Base-by-base conservation (phyloP, 30 jellyfish, hydroid and myxozoan species). In the Rhopilema esculentum region DNA sequence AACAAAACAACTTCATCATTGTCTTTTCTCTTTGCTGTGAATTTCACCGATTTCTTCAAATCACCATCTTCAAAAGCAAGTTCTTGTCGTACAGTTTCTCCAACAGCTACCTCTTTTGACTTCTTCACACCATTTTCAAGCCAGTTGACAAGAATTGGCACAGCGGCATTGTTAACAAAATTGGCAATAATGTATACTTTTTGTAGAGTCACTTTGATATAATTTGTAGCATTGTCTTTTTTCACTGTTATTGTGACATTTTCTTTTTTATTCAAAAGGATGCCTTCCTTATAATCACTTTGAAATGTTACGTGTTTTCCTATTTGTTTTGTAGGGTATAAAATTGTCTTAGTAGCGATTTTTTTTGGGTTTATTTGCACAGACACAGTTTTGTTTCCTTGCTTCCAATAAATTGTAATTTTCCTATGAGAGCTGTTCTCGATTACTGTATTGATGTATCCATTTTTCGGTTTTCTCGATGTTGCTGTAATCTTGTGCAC, bases 1-100 rank as follows among this genome's bases (percentile, higher is more conserved):
- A 64, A 29, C 74, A 64, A 64, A 7, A 64, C 74, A 64, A 29
- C 24, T 29, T 64, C 74, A 29, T 64, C 24, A n/a, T 64, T 64
- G 74, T 64, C 74, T 64, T 64, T 64, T 29, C 74, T 64, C 74
- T 64, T 64, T 8, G 74, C 74, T n/a, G 74, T 29, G 24, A 64
- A 64, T 64, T 64, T 64, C 24, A 64, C 74, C 74, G 20, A 26
- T 64, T 64, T 64, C 74, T 12, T 64, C 74, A 64, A 12, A 64
- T 64, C 74, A 17, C 74, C 74, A 29, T 64, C 74, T 64, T 26
- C 74, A 64, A 64, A 64, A 26, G 24, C 74, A 64, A 64, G 74
- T 64, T 64, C 74, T n/a, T 7, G 24, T 7, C 9, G 29, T 17
- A 12, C 24, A 7, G 74, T 64, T 29, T 64, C 24, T 64, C 74